phyloP scores from a whole-genome alignment of 2,797 vertebrate genomes.

The Thamnophis elegans region DNA sequence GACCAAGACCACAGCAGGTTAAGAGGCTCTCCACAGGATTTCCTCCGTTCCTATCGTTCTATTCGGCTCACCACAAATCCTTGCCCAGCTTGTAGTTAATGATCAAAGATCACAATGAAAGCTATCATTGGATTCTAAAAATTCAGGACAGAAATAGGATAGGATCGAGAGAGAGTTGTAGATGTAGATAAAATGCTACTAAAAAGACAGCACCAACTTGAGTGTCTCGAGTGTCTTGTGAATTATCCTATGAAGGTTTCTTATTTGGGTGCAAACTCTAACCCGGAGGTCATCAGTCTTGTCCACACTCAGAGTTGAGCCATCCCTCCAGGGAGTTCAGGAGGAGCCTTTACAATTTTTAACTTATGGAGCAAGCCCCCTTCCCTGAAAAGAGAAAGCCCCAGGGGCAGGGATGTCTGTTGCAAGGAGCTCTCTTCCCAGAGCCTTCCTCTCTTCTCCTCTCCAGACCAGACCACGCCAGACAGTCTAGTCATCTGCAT shows the following conservation, averaged over 20 bases:
- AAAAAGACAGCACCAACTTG: background rate
- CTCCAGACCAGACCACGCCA: too few species aligned
- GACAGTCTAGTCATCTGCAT: background rate
- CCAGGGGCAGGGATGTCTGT: background rate
- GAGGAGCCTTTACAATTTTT: background rate
- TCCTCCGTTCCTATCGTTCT: background rate
- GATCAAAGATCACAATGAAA: slow-evolving; percentile 32
- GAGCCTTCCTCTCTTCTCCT: background rate
- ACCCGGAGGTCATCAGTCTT: background rate
- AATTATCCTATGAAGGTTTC: background rate
- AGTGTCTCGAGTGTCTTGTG: background rate
- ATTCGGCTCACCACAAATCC: background rate
- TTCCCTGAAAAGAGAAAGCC: background rate
- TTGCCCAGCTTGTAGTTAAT: slow-evolving; percentile 30
- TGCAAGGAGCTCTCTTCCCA: background rate
- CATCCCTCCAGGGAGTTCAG: background rate
- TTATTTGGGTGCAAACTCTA: background rate
- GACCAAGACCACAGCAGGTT: background rate
- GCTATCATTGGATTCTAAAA: background rate
- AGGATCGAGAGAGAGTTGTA: background rate
- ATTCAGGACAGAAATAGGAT: slow-evolving; percentile 24
- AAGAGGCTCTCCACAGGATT: slow-evolving; percentile 8
- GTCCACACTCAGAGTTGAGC: background rate
- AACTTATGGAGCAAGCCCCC: background rate
- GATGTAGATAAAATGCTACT: background rate